phyloP scores from a whole-genome alignment of 2,888 invertebrate genomes.

The Dryocosmus kuriphilus region DNA sequence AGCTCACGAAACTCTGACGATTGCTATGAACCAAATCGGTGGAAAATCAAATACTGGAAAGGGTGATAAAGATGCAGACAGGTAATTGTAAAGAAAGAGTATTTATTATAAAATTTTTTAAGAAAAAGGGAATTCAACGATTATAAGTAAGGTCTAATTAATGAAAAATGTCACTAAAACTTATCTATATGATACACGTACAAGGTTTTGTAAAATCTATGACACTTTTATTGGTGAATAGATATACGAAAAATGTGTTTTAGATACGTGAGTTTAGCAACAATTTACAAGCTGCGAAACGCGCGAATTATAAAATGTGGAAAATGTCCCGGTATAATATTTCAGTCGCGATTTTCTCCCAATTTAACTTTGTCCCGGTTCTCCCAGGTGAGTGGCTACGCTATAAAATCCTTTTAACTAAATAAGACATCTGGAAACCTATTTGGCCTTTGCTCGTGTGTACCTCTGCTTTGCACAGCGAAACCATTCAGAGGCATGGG shows the following conservation, averaged over 20 bases:
- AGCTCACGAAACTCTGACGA: constrained; percentile 95
- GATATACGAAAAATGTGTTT: neutral
- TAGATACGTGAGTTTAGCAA: too few species aligned
- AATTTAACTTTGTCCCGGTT: too few species aligned
- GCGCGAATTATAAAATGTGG: too few species aligned
- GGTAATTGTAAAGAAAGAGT: constrained; percentile 69
- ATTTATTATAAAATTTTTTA: neutral
- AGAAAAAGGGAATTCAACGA: constrained; percentile 13
- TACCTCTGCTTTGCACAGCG: too few species aligned
- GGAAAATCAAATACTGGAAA: constrained; percentile 99
- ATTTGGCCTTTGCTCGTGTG: too few species aligned
- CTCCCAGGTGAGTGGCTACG: too few species aligned
- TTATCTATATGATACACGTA: constrained; percentile 15
- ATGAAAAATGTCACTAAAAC: constrained; percentile 34
- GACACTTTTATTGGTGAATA: neutral
- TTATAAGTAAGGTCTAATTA: constrained; percentile 13
- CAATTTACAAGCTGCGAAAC: too few species aligned
- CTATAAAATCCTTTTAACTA: too few species aligned
- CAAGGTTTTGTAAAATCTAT: neutral
- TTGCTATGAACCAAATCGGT: constrained; percentile 98
- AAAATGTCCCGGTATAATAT: too few species aligned
- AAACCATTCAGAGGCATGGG: too few species aligned
- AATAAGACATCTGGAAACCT: too few species aligned
- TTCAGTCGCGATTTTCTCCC: too few species aligned
- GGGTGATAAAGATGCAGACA: constrained; percentile 93